Evolutionary conservation across 2,797 vertebrate genomes (phyloP), one percentile per base, ranked within the genome.

Genomic region (Chanos chanos): DNA sequence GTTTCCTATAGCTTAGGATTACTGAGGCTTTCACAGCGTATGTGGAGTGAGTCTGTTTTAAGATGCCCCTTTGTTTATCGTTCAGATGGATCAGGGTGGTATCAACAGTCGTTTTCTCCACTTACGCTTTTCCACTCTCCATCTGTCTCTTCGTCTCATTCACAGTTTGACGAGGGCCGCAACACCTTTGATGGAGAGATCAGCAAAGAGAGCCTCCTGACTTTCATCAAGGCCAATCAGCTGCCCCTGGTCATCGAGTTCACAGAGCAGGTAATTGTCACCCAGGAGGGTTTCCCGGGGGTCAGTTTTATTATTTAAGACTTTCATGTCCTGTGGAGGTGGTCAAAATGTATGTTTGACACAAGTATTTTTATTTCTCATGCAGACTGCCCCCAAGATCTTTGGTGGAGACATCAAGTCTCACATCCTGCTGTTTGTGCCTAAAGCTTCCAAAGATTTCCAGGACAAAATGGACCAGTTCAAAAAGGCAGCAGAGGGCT

Each of bases 341-440:
- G 2, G n/a, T 31, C 13, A 18, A n/a, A 5, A 15, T 22, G 10
- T 9, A 36, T 41, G n/a, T n/a, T n/a, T n/a, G n/a, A n/a, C n/a
- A n/a, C n/a, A n/a, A n/a, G n/a, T n/a, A n/a, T n/a, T n/a, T n/a
- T n/a, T n/a, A 1, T 44, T 1, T 55, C 48, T 59, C n/a, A 21
- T 51, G 5, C 84, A 99, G 97, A 97, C 95, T 0, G 97, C 97
- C 45, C 96, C 96, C 0, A 99, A 98, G 89, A 98, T 99, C 79
- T 99, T 99, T 0, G 97, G 96, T n/a, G 97, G 97, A 18, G 96
- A 98, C 0, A 97, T 99, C 78, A 99, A 99, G 84, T 99, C 96
- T 7, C 97, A 99, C 72, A 97, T 97, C 78, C 89, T 99, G 52
- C 87, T 99, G 73, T 99, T 99, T 66, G 74, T 99, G 55, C 95